phyloP scores from a whole-genome alignment of 2,113 vertebrate genomes.

The Proterorhinus semilunaris region DNA sequence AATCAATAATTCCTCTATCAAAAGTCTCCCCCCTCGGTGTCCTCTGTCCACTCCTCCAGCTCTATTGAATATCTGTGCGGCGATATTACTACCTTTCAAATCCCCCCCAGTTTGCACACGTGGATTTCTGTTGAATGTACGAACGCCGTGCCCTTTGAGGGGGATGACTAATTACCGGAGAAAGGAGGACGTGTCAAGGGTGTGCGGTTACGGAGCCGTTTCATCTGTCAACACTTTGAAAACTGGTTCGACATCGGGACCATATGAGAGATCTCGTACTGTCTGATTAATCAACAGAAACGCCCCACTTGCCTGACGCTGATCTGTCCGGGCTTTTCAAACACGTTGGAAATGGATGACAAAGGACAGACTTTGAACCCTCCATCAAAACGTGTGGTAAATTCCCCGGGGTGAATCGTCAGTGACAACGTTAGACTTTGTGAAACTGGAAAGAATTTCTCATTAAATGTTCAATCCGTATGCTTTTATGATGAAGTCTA shows the following conservation, averaged over 20 bases:
- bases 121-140: slow-evolving; percentile 75
- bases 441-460: too few species aligned
- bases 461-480: too few species aligned
- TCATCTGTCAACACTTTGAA: slow-evolving; percentile 66
- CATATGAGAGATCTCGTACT: slow-evolving; percentile 44
- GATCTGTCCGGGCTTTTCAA: slow-evolving; percentile 35
- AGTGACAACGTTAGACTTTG: slow-evolving; percentile 28
- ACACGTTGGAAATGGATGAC: slow-evolving; percentile 46
- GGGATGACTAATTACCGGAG: slow-evolving; percentile 70
- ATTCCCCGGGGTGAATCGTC: slow-evolving; percentile 40
- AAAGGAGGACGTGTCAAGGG: slow-evolving; percentile 62
- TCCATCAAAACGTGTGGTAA: slow-evolving; percentile 43
- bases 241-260: slow-evolving; percentile 49
- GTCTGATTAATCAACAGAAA: slow-evolving; percentile 60
- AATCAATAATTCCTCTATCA: slow-evolving; percentile 71
- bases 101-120: slow-evolving; percentile 65
- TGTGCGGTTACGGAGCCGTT: slow-evolving; percentile 57
- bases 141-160: slow-evolving; percentile 77
- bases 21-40: slow-evolving; percentile 39
- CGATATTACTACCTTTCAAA: slow-evolving; percentile 68
- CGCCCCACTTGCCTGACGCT: slow-evolving; percentile 30
- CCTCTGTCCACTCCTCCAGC: slow-evolving; percentile 51
- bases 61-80: slow-evolving; percentile 67
- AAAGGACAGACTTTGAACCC: slow-evolving; percentile 50
- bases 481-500: too few species aligned